Conservation (phyloP, 2,888 invertebrate species). For the Psococerastis gibbosa region DNA sequence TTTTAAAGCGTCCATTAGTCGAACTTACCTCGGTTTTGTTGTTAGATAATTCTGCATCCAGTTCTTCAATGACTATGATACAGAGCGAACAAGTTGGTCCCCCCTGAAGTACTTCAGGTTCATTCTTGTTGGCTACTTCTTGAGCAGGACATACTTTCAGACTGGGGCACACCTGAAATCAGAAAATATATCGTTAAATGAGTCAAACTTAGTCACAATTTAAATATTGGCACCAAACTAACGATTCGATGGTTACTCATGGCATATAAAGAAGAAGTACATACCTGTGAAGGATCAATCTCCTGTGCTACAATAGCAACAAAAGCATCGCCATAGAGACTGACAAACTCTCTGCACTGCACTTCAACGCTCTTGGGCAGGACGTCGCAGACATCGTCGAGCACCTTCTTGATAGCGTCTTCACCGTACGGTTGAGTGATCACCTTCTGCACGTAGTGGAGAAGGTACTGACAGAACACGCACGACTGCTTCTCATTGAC, state of each 20-base stretch:
- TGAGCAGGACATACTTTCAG: constrained; percentile 44
- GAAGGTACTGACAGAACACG: constrained; percentile 61
- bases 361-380: constrained; percentile 40
- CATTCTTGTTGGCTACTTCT: constrained; percentile 24
- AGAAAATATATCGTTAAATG: too few species aligned
- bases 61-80: constrained; percentile 56
- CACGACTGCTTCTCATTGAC: constrained; percentile 36
- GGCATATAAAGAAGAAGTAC: too few species aligned
- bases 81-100: constrained; percentile 66
- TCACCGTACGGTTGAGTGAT: constrained; percentile 19
- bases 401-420: constrained; percentile 41
- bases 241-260: too few species aligned
- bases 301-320: constrained; percentile 60
- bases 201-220: too few species aligned
- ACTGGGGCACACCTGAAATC: constrained; percentile 44
- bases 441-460: constrained; percentile 48
- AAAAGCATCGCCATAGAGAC: constrained; percentile 59
- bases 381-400: constrained; percentile 48
- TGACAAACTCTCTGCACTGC: constrained; percentile 55
- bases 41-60: constrained; percentile 49
- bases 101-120: constrained; percentile 27
- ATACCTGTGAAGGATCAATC: constrained; percentile 51
- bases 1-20: too few species aligned
- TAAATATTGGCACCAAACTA: too few species aligned
- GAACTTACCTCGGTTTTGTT: constrained; percentile 53